phyloP scores from a whole-genome alignment of 2,113 vertebrate species.

The Leiothrix lutea region DNA sequence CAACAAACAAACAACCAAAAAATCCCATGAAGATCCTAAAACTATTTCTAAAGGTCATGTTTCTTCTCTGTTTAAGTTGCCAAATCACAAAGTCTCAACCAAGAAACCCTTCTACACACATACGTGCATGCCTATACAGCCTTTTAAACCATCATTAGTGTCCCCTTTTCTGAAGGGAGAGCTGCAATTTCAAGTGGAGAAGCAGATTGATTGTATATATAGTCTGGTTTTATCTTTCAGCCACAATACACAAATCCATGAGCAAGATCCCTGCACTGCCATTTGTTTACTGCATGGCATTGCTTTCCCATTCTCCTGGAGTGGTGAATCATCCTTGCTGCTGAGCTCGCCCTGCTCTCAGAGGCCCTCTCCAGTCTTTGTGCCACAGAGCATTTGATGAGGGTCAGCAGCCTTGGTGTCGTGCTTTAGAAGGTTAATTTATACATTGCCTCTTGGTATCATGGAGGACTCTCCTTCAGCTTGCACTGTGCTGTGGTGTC shows the following conservation, averaged over 20 bases:
- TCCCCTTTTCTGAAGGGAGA: background rate
- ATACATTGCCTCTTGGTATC: background rate
- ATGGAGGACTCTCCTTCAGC: background rate
- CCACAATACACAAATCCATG: background rate
- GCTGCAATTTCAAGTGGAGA: background rate
- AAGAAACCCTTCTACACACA: background rate
- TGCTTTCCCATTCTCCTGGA: background rate
- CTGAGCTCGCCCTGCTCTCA: background rate
- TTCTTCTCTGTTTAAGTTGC: background rate
- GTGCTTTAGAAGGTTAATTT: background rate
- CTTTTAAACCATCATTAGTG: background rate
- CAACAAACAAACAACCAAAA: background rate
- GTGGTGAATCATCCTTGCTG: background rate
- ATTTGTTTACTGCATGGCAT: background rate
- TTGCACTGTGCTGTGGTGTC: background rate
- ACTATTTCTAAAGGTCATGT: background rate
- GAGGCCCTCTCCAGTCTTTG: background rate
- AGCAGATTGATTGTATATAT: background rate
- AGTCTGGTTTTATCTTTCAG: background rate
- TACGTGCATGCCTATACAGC: rapidly evolving
- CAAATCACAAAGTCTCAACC: background rate
- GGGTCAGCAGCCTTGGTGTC: background rate
- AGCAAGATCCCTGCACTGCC: background rate
- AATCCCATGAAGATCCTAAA: background rate
- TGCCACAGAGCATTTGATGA: background rate